These are phyloP conservation scores for Macrobrachium rosenbergii DNA, from an alignment of 1,140 invertebrate species.

Conservation along the genomic window DNA sequence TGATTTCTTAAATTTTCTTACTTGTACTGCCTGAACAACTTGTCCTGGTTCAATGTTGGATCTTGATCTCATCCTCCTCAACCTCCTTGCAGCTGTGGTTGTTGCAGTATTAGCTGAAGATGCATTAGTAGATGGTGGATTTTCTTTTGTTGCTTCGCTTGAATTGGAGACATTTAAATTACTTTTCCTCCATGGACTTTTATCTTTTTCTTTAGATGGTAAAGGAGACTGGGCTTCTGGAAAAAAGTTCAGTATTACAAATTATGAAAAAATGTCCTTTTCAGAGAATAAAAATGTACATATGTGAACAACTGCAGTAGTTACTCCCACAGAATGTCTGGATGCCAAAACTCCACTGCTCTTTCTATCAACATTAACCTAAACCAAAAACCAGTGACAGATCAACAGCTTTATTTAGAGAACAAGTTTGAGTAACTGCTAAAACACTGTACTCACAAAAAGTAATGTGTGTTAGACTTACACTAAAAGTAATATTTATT, in stretches of 20 bases:
- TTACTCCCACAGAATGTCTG: not conserved
- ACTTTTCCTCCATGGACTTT: conserved; percentile 82
- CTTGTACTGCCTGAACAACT: conserved; percentile 52
- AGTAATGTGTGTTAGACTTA: no score
- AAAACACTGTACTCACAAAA: no score
- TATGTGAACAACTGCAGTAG: not conserved
- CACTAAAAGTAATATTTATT: no score
- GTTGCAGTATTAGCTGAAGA: not conserved
- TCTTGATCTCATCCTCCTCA: conserved; percentile 72
- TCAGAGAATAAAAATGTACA: not conserved
- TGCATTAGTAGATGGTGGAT: conserved; percentile 38
- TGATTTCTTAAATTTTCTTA: not conserved
- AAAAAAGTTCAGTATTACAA: not conserved
- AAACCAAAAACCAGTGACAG: no score
- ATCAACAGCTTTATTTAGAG: no score
- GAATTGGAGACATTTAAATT: conserved; percentile 78
- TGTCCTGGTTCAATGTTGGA: conserved; percentile 70
- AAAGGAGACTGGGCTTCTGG: conserved; percentile 65
- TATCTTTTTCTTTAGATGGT: conserved; percentile 74
- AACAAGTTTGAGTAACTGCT: no score
- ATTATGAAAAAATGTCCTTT: not conserved
- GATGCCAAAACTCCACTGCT: no score
- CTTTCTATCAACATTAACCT: no score
- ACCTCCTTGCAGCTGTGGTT: conserved; percentile 67
- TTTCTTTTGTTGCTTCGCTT: conserved; percentile 74